phyloP scores from a whole-genome alignment of 2,888 invertebrate species.

The Acleris laterana region DNA sequence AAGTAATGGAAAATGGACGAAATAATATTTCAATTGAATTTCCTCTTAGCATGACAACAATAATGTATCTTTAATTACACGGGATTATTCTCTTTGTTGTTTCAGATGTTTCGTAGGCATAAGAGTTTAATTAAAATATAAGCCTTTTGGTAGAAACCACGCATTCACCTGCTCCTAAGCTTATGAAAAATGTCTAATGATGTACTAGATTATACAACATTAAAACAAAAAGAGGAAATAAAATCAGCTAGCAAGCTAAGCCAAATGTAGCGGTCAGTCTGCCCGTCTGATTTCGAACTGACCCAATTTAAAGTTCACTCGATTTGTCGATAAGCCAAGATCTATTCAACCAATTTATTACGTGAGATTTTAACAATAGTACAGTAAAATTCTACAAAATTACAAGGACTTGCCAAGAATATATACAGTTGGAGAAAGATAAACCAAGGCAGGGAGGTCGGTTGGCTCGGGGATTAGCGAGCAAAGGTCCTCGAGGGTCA shows the following conservation, averaged over 20 bases:
- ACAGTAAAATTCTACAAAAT: constrained; percentile 7
- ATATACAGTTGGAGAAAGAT: constrained; percentile 31
- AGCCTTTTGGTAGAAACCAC: too few species aligned
- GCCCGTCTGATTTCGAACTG: constrained; percentile 27
- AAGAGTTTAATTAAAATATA: too few species aligned
- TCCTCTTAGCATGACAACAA: not conserved
- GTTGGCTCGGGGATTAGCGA: constrained; percentile 41
- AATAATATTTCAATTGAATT: not conserved
- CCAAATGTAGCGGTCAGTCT: constrained; percentile 40
- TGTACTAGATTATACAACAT: not conserved
- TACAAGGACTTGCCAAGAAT: constrained; percentile 26
- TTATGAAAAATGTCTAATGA: not conserved
- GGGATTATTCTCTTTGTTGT: not conserved
- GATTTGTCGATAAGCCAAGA: constrained; percentile 18
- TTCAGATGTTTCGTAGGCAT: too few species aligned
- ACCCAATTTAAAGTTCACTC: constrained; percentile 31
- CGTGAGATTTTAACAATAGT: too few species aligned
- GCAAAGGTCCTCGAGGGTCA: constrained; percentile 50
- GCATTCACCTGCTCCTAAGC: not conserved
- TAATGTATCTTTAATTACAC: not conserved
- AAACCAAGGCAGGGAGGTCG: constrained; percentile 16
- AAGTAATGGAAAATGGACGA: not conserved
- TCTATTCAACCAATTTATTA: not conserved
- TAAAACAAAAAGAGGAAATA: constrained; percentile 6
- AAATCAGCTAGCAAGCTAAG: constrained; percentile 39